phyloP scores from a whole-genome alignment of 2,888 invertebrate species.

The Tenodera sinensis region DNA sequence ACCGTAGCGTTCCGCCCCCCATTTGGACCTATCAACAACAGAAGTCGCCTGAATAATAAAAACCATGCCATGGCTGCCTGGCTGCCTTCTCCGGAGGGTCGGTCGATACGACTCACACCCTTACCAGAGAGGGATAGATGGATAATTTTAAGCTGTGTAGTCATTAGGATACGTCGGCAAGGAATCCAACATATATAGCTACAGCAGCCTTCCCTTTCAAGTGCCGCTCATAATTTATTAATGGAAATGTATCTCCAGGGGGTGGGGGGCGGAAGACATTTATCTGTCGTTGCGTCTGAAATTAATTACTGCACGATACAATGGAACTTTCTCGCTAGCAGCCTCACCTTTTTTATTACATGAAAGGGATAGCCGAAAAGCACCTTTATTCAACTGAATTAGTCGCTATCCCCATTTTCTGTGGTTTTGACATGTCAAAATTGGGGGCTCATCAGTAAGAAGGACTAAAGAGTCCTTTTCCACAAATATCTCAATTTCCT shows the following conservation, averaged over 20 bases:
- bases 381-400: neutral
- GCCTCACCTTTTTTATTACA: neutral
- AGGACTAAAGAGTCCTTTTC: no score
- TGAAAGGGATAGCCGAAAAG: no score
- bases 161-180: neutral
- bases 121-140: neutral
- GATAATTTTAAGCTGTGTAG: slow-evolving; percentile 11
- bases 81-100: slow-evolving; percentile 10
- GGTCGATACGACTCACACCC: slow-evolving; percentile 11
- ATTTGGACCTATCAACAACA: slow-evolving; percentile 29
- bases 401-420: neutral
- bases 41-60: slow-evolving; percentile 31
- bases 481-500: no score
- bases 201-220: neutral
- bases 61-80: slow-evolving; percentile 17
- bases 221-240: slow-evolving; percentile 6
- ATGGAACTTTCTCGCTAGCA: neutral
- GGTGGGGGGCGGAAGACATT: neutral
- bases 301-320: neutral
- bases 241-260: slow-evolving; percentile 9
- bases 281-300: neutral
- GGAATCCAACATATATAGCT: slow-evolving; percentile 2
- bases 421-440: neutral
- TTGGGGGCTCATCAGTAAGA: no score
- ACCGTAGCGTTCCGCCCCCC: slow-evolving; percentile 14